phyloP scores from a whole-genome alignment of 2,888 invertebrate genomes.

The Bhutanitis thaidina region DNA sequence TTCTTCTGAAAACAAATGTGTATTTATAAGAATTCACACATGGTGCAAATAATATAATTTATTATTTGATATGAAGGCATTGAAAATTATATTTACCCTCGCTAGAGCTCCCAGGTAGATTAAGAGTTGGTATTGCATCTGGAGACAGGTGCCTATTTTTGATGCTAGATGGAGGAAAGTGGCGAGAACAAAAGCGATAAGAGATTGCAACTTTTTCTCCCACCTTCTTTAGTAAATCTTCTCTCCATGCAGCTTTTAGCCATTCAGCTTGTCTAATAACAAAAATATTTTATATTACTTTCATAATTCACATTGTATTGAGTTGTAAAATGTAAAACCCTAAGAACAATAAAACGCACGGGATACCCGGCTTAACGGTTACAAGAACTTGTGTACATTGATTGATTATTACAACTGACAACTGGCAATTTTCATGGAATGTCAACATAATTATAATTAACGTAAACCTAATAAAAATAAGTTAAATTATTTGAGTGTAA shows the following conservation, averaged over 20 bases:
- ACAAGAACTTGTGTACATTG: too few relatives aligned
- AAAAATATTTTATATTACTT: neutral
- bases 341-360: too few relatives aligned
- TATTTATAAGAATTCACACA: too few relatives aligned
- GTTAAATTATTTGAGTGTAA: too few relatives aligned
- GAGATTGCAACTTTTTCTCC: slow-evolving; percentile 33
- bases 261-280: slow-evolving; percentile 51
- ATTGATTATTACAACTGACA: too few relatives aligned
- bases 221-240: slow-evolving; percentile 46
- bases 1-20: slow-evolving; percentile 26
- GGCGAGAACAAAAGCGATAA: slow-evolving; percentile 60
- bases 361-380: too few relatives aligned
- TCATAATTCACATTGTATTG: too few relatives aligned
- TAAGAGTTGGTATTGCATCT: slow-evolving; percentile 56
- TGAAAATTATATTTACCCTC: slow-evolving; percentile 33
- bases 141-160: slow-evolving; percentile 52
- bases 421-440: too few relatives aligned
- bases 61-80: neutral
- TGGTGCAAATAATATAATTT: too few relatives aligned
- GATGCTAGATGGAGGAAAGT: slow-evolving; percentile 49
- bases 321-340: too few relatives aligned
- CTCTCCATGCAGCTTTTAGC: slow-evolving; percentile 52
- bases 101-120: slow-evolving; percentile 41
- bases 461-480: slow-evolving; percentile 20
- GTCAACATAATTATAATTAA: too few relatives aligned